These are phyloP conservation scores for Hippolais icterina DNA, from an alignment of 2,113 vertebrate species.

Conservation along the genomic window DNA sequence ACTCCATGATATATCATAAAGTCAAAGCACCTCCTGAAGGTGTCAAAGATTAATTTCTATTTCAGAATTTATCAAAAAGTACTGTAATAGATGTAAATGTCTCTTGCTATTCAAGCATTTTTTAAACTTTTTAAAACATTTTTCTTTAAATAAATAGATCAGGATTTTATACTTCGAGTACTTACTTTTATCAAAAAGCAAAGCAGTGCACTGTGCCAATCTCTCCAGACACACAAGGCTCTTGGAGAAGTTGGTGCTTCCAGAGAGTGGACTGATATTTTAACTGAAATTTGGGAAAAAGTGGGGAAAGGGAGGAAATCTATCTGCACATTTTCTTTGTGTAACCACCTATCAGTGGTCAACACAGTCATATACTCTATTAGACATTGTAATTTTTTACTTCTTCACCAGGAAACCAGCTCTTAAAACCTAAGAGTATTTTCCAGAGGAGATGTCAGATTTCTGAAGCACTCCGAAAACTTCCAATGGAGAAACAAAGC, in stretches of 20 bases:
- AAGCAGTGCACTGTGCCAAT: background rate
- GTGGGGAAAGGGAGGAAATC: fast-evolving
- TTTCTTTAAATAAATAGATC: background rate
- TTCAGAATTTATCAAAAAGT: background rate
- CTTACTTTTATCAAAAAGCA: background rate
- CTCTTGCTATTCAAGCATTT: background rate
- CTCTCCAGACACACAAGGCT: background rate
- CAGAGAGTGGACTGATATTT: background rate
- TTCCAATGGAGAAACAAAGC: background rate
- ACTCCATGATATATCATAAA: background rate
- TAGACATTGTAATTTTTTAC: background rate
- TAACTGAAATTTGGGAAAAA: background rate
- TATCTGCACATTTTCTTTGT: background rate
- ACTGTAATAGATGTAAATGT: background rate
- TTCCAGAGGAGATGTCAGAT: background rate
- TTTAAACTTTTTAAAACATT: background rate
- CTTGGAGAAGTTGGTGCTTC: background rate
- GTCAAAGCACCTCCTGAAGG: background rate
- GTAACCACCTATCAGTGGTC: background rate
- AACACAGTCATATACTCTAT: background rate
- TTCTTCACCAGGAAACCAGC: background rate
- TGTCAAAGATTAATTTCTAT: background rate
- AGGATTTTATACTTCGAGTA: background rate
- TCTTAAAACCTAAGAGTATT: background rate
- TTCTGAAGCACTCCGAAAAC: background rate